Percentiles rank a stretch among this genome's conserved stretches.
Evolutionary conservation across 2,113 vertebrate genomes (phyloP).

Genomic region (Gallinago jamesoni): DNA sequence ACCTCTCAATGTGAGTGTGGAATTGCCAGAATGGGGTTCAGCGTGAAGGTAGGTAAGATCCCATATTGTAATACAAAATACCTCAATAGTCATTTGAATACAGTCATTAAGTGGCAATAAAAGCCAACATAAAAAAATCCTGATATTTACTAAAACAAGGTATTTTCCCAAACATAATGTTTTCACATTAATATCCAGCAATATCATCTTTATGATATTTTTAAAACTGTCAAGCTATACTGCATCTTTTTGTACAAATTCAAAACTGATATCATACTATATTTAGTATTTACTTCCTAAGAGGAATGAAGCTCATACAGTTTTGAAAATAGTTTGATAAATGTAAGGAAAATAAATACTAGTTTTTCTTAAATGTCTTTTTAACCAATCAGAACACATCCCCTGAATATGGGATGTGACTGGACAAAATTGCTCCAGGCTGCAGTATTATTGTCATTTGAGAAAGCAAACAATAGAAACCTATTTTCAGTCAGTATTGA

Average conservation of each 20-base stretch:
- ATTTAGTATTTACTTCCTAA: neutral
- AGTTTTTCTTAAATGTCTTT: neutral
- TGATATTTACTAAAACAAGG: neutral
- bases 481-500: constrained; percentile 16
- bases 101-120: neutral
- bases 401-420: neutral
- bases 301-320: neutral
- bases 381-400: neutral
- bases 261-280: neutral
- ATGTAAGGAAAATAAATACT: neutral
- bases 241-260: neutral
- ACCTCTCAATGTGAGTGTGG: neutral
- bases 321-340: neutral
- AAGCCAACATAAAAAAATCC: neutral
- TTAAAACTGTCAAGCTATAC: neutral
- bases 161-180: neutral
- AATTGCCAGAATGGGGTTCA: neutral
- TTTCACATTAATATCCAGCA: neutral
- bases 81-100: neutral
- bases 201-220: neutral
- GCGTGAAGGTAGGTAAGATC: neutral
- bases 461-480: constrained; percentile 29
- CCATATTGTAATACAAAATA: neutral
- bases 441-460: neutral
- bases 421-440: constrained; percentile 1